Evolutionary conservation across 1,140 invertebrate genomes (phyloP), one percentile per base, ranked within the genome.

Genomic region (Pomacea maculata): DNA sequence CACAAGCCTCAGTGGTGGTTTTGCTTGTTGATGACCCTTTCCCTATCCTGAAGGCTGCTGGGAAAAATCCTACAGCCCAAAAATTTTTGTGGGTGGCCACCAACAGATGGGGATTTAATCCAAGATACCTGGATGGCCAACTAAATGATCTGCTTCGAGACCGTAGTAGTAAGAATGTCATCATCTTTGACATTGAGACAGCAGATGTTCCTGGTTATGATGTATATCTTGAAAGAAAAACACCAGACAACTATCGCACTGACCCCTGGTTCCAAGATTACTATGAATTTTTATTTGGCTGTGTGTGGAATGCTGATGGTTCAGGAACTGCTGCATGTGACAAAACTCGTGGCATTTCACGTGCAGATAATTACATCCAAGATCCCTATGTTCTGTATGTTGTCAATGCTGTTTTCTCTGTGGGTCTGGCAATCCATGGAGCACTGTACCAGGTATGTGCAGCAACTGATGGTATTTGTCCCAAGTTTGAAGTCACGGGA

Each of bases 81-180:
- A 80, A 83, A 12, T 95, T 95, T 84, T 93, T 94, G 67, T 96
- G 95, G 93, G 93, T 96, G 45, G 95, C 94, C 3, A 95, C 94
- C 80, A 95, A 96, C 87, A 95, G 95, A 15, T 96, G 95, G 95
- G 95, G 95, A 14, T 93, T 94, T 77, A 94, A 96, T 85, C 92
- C 93, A n/a, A 94, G 95, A 80, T 89, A 95, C 72, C 75, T 85
- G n/a, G 57, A 92, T 95, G 0, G 93, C 94, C 82, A 93, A 0
- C 85, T 95, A 6, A 94, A 95, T 84, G 93, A 94, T 9, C 71
- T 88, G 15, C 87, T 90, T 19, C 76, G 74, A 12, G 74, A 84
- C 55, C 77, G 77, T 54, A 55, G 54, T 34, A 61, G 80, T 83
- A 78, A 85, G 14, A 87, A 88, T 11, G 87, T 89, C 11, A 80